Conservation (phyloP, 2,113 vertebrate species). For the Alligator sinensis region DNA sequence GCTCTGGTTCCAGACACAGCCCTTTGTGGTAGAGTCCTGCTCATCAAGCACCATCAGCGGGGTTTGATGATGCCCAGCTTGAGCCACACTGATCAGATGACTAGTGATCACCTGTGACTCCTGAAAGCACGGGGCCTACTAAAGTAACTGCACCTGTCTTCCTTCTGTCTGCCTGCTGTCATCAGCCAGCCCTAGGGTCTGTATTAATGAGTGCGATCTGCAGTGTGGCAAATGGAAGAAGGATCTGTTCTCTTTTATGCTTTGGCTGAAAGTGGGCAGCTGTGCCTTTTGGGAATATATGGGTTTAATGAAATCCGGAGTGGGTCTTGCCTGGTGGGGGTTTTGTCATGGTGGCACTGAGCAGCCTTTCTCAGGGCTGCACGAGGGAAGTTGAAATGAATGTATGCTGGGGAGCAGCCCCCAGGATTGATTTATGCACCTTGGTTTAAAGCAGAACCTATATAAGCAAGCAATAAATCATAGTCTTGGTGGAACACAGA, state of each 20-base stretch:
- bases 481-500: conserved; percentile 2
- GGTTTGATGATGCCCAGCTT: neutral
- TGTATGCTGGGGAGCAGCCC: neutral
- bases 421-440: neutral
- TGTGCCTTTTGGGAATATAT: neutral
- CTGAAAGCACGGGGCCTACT: neutral
- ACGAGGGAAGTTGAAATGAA: neutral
- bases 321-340: neutral
- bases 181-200: neutral
- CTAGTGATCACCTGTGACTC: neutral
- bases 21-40: neutral
- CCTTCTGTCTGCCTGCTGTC: neutral
- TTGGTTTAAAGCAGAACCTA: conserved; percentile 14
- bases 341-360: neutral
- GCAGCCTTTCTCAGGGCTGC: neutral
- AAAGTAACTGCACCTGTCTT: neutral
- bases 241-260: neutral
- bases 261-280: neutral
- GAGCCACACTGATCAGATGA: neutral
- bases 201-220: neutral
- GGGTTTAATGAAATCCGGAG: neutral
- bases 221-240: neutral
- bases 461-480: conserved; percentile 13
- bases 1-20: neutral
- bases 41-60: neutral